phyloP scores from a whole-genome alignment of 2,113 vertebrate genomes.

The Narcine bancroftii region DNA sequence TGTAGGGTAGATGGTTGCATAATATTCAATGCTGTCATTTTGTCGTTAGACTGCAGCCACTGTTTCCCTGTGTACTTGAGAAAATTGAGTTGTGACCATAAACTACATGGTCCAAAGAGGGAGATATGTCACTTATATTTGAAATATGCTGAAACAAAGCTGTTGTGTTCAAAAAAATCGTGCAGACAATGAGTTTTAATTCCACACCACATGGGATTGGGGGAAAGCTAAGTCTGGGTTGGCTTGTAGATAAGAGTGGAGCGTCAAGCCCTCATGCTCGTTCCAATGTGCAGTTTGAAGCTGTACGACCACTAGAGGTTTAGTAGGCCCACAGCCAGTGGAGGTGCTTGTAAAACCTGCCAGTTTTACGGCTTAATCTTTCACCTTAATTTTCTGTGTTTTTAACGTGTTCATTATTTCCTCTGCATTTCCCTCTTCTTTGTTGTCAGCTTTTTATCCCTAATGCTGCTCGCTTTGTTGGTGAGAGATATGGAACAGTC shows the following conservation, averaged over 20 bases:
- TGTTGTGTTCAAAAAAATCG: slow-evolving; percentile 51
- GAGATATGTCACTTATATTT: slow-evolving; percentile 47
- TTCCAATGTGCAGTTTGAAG: slow-evolving; percentile 50
- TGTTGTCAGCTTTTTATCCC: slow-evolving; percentile 70
- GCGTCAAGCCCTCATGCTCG: slow-evolving; percentile 52
- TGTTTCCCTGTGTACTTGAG: neutral
- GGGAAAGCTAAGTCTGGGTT: slow-evolving; percentile 54
- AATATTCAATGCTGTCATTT: neutral
- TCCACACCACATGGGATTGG: slow-evolving; percentile 63
- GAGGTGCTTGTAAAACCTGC: slow-evolving; percentile 67
- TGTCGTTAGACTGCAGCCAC: neutral
- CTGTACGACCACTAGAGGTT: slow-evolving; percentile 55
- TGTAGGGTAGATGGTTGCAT: neutral
- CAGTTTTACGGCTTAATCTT: slow-evolving; percentile 75
- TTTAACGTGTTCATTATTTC: slow-evolving; percentile 85
- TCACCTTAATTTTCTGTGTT: slow-evolving; percentile 78
- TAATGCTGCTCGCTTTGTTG: slow-evolving; percentile 86
- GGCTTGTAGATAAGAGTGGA: slow-evolving; percentile 64
- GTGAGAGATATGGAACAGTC: slow-evolving; percentile 78
- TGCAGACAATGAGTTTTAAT: slow-evolving; percentile 69
- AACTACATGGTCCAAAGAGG: slow-evolving; percentile 40
- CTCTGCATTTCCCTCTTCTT: slow-evolving; percentile 67
- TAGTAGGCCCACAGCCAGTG: slow-evolving; percentile 58
- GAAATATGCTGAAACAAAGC: slow-evolving; percentile 60
- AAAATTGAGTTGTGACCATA: neutral